Percentiles rank a stretch among this genome's conserved stretches.
Conservation (phyloP, 2,113 vertebrate species). For the Eulemur macaco region DNA sequence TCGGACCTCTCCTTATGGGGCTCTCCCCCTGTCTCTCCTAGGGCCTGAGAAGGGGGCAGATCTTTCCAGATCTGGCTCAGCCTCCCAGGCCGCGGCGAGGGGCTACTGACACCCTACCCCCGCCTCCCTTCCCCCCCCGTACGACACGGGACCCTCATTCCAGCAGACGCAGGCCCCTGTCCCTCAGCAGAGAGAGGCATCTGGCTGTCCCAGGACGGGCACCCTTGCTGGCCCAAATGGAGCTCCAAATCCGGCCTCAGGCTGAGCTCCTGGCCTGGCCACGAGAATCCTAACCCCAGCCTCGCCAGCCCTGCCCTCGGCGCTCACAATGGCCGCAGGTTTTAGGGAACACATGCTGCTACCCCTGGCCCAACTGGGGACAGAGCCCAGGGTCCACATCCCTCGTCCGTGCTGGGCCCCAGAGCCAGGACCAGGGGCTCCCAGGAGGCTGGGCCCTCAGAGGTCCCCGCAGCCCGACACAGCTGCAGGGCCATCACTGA, state of each 20-base stretch:
- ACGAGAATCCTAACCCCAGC: background rate
- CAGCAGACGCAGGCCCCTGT: fast-evolving
- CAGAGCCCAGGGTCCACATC: background rate
- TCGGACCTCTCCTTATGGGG: background rate
- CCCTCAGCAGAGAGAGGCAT: background rate
- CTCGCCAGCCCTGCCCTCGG: fast-evolving
- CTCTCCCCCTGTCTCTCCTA: background rate
- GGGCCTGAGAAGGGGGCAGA: background rate
- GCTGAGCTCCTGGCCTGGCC: background rate
- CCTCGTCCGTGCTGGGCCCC: fast-evolving
- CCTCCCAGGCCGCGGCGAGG: background rate
- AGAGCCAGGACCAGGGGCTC: background rate
- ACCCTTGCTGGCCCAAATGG: background rate
- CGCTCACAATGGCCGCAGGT: background rate
- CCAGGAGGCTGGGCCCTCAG: background rate
- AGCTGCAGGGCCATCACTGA: background rate
- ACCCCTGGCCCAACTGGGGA: fast-evolving
- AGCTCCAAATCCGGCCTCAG: background rate
- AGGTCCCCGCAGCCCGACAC: too few relatives aligned
- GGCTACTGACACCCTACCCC: background rate
- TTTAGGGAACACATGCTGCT: fast-evolving
- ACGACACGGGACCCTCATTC: background rate
- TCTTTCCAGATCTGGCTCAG: background rate
- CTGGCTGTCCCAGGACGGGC: fast-evolving
- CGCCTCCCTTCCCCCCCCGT: background rate